Conservation (phyloP, 2,113 vertebrate species). For the Rhinogobius similis region DNA sequence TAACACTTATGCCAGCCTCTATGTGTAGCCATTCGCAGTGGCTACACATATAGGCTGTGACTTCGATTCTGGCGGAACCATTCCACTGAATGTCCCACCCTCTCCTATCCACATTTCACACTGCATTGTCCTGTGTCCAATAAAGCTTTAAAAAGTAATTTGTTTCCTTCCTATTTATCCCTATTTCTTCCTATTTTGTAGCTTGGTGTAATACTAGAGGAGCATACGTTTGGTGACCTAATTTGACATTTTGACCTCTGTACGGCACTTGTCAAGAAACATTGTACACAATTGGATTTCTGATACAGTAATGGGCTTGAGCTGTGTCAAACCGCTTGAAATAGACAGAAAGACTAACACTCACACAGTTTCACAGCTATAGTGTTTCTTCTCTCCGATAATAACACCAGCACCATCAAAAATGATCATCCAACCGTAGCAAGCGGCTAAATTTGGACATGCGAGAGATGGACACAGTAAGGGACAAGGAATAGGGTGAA, state of each 20-base stretch:
- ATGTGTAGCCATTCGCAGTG: too few species aligned
- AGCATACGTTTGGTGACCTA: not conserved
- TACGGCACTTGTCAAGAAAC: not conserved
- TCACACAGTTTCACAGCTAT: conserved; percentile 43
- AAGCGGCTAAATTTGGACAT: conserved; percentile 68
- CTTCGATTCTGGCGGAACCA: too few species aligned
- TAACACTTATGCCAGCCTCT: too few species aligned
- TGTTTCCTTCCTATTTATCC: too few species aligned
- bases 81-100: too few species aligned
- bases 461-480: conserved; percentile 45
- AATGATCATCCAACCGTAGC: conserved; percentile 71
- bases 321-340: conserved; percentile 48
- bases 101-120: too few species aligned
- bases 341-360: conserved; percentile 47
- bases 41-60: too few species aligned
- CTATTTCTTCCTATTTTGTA: too few species aligned
- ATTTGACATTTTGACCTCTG: not conserved
- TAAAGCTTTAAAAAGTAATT: too few species aligned
- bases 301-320: conserved; percentile 27
- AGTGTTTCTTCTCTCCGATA: conserved; percentile 45
- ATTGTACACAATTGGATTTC: conserved; percentile 22
- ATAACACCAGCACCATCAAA: conserved; percentile 59
- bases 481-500: conserved; percentile 23
- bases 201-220: too few species aligned
- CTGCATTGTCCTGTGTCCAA: too few species aligned